Conservation (phyloP, 53 echinoderm and acorn worm genomes). For the Actinopyga echinites region DNA sequence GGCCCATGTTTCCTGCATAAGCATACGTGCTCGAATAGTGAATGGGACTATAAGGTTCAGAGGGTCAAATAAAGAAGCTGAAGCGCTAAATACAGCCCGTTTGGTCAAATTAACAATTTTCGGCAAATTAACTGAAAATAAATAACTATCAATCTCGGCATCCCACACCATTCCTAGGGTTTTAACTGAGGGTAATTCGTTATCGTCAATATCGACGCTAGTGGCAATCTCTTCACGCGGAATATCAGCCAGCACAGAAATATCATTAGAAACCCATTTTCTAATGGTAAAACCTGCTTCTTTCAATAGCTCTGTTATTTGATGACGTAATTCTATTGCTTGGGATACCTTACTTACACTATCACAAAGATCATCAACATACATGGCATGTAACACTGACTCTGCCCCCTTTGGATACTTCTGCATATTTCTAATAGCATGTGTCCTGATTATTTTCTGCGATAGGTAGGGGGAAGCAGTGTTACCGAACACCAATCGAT, state of each 20-base stretch:
- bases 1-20: slow-evolving; percentile 8
- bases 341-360: neutral
- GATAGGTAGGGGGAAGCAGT: slow-evolving; percentile 37
- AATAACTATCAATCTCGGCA: slow-evolving; percentile 32
- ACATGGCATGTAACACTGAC: slow-evolving; percentile 24
- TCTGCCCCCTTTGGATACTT: slow-evolving; percentile 25
- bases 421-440: neutral
- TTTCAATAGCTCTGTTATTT: neutral
- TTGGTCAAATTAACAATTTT: neutral
- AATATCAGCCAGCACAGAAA: slow-evolving; percentile 33
- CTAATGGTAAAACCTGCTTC: neutral
- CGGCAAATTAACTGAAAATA: neutral
- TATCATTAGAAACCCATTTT: slow-evolving; percentile 49
- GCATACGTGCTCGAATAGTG: neutral
- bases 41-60: too few relatives aligned
- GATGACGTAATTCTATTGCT: slow-evolving; percentile 1
- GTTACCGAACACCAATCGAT: slow-evolving; percentile 32
- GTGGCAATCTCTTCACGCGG: neutral
- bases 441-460: slow-evolving; percentile 1
- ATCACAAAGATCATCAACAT: slow-evolving; percentile 40
- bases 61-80: neutral
- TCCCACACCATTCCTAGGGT: slow-evolving; percentile 71
- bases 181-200: slow-evolving; percentile 46
- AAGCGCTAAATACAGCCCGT: neutral
- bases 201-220: neutral